Conservation (phyloP, 2,888 invertebrate species). For the Lochmaea crataegi region DNA sequence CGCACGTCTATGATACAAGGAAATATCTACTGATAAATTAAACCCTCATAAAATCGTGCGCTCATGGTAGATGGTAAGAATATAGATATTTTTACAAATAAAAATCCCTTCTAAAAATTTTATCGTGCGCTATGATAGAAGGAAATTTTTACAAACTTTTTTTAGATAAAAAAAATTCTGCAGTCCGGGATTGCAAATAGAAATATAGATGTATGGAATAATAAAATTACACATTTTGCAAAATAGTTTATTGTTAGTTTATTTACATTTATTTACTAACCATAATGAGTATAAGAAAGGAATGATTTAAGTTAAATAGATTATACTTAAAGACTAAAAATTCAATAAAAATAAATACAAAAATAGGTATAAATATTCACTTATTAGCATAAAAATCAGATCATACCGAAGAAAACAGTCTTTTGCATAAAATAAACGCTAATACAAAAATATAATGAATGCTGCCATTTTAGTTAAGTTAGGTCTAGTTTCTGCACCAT, state of each 20-base stretch:
- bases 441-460: conserved; percentile 27
- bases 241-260: conserved; percentile 51
- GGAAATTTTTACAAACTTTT: too few relatives aligned
- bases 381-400: conserved; percentile 42
- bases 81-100: too few relatives aligned
- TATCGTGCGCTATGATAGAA: too few relatives aligned
- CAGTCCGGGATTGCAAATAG: too few relatives aligned
- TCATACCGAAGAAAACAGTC: conserved; percentile 44
- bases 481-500: conserved; percentile 15
- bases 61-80: too few relatives aligned
- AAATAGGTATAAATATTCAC: conserved; percentile 45
- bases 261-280: conserved; percentile 49
- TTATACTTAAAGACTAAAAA: conserved; percentile 40
- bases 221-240: conserved; percentile 35
- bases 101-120: too few relatives aligned
- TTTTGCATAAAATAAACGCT: conserved; percentile 30
- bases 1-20: too few relatives aligned
- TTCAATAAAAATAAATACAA: conserved; percentile 51
- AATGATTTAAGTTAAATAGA: conserved; percentile 46
- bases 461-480: conserved; percentile 4
- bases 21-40: too few relatives aligned
- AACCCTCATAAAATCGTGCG: too few relatives aligned
- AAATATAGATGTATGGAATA: too few relatives aligned
- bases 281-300: conserved; percentile 49
- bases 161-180: too few relatives aligned